Base-by-base conservation (phyloP, 53 echinoderm and acorn worm species). In the Zoroaster sp. region DNA sequence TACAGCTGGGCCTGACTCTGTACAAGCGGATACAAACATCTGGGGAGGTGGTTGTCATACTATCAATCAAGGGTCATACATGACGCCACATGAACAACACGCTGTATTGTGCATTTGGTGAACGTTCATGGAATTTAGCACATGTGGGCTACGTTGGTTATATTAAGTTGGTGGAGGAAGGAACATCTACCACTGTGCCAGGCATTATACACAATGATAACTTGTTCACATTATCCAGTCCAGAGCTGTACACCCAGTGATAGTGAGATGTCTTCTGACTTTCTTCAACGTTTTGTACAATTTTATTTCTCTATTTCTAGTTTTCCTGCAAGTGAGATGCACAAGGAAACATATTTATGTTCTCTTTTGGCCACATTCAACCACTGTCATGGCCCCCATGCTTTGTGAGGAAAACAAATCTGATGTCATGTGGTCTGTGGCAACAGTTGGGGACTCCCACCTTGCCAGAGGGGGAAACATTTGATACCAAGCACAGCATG, bases 371-470 rank as follows among this genome's bases (percentile, higher is more conserved):
- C 72, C 72, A 35, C 32, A 46, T 45, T 20, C 66, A 25, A 85
- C 70, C 51, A 45, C 59, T 85, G 70, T 20, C 71, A 46, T 18
- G 46, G 46, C 28, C 12, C 15, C 25, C 78, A 14, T 46, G 23
- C 47, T 33, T 43, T 35, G 69, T 81, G 66, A 66, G 28, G 70
- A 51, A 71, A 85, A 71, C 36, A 49, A 85, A 85, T 70, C 51
- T 85, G 85, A 85, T 71, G 71, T 69, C 85, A 85, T 85, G 85
- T 69, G 85, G 85, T 85, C 85, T 85, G 35, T 10, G 51, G 85
- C 85, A 85, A 85, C 71, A 85, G 85, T 85, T 85, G 85, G 85
- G 85, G 49, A 85, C 70, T 85, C 85, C 85, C 51, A 85, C 85
- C 85, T 71, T 85, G 85, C 85, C 71, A 13, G 71, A 85, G 85